Evolutionary conservation across 2,113 vertebrate genomes (phyloP), one percentile per base, ranked within the genome.

Genomic region (Trichechus manatus): DNA sequence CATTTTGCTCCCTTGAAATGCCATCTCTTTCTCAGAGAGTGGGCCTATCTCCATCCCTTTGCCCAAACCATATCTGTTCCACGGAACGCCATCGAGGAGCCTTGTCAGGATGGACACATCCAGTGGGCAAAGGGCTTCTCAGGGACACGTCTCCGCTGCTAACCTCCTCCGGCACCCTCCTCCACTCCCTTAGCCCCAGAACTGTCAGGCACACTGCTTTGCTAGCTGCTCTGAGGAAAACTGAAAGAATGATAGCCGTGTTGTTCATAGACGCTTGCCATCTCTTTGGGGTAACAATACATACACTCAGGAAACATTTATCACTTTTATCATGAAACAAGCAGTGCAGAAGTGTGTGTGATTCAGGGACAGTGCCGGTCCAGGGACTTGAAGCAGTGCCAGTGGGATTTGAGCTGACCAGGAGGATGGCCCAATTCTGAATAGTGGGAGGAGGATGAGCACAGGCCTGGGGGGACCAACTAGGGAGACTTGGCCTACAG

Each of bases 1-100:
- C 59, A 72, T 93, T 68, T 91, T 90, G 42, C 77, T 87, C 80
- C 88, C 92, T 77, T 79, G 23, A 96, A 93, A 82, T 56, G 14
- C 27, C 50, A 64, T 64, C 47, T 94, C 25, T 56, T 85, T 83
- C 91, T 95, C 39, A 17, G 36, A 44, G 20, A 44, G 20, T 50
- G 27, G n/a, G 1, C 56, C 22, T 7, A 1, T 85, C 83, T 72
- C 27, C 61, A 83, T 44, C 42, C 31, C 47, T 42, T 53, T 72
- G 87, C 79, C 79, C 53, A 23, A 78, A 68, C 75, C 22, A 0
- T 27, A 1, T 85, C 75, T 89, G 39, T 25, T 53, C 72, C 77
- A 64, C 72, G 78, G 50, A 96, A 87, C 68, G 59, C 33, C 33
- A 20, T 10, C 13, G 0, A 9, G 78, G 72, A 64, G 25, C 7